These are phyloP conservation scores for Lytechinus pictus DNA, from an alignment of 35 echinoderm and acorn worm species.

Conservation along the genomic window DNA sequence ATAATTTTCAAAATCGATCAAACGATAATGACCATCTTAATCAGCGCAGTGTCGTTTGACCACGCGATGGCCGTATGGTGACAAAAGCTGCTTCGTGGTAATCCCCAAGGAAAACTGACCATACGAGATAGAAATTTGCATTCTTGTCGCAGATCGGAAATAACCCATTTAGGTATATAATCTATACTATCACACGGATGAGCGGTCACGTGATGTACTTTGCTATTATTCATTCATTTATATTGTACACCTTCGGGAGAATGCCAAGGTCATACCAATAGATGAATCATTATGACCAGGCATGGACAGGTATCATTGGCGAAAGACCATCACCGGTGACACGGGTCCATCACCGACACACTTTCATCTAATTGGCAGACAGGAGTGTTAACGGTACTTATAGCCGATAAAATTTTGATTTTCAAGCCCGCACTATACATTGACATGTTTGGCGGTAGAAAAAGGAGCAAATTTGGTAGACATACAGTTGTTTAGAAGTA, in stretches of 20 bases:
- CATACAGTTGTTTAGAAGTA: too few species aligned
- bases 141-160: background rate
- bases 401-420: too few species aligned
- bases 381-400: background rate
- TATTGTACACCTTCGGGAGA: background rate
- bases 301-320: background rate
- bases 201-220: background rate
- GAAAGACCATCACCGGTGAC: background rate
- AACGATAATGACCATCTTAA: too few species aligned
- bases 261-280: background rate
- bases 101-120: background rate
- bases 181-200: background rate
- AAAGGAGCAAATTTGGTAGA: too few species aligned
- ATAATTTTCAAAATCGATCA: too few species aligned
- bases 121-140: background rate
- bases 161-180: background rate
- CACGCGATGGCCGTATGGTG: background rate
- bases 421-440: too few species aligned
- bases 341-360: background rate
- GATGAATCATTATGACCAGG: background rate
- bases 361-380: background rate
- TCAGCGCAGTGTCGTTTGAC: too few species aligned
- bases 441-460: too few species aligned
- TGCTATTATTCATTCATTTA: constrained; percentile 9
- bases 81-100: background rate